phyloP scores from a whole-genome alignment of 2,797 vertebrate species.

The Betta splendens region DNA sequence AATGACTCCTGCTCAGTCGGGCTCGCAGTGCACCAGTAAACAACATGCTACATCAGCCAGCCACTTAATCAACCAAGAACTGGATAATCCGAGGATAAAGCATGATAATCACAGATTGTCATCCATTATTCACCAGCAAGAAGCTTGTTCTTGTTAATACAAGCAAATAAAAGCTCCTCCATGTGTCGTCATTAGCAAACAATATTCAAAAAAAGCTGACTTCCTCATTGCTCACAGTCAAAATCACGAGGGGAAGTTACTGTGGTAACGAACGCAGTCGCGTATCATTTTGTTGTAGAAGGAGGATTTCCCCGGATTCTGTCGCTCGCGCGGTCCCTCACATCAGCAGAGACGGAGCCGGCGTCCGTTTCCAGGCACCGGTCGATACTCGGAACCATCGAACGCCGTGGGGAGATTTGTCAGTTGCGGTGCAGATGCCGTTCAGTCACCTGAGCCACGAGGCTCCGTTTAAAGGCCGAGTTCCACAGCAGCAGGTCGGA shows the following conservation, averaged over 20 bases:
- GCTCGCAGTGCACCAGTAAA: constrained; percentile 4
- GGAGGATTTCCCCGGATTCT: too few relatives aligned
- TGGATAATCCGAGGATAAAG: not conserved
- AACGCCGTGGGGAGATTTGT: constrained; percentile 11
- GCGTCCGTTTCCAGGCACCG: constrained; percentile 9
- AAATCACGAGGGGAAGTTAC: not conserved
- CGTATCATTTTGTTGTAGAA: too few relatives aligned
- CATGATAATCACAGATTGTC: not conserved
- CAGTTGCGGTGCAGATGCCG: not conserved
- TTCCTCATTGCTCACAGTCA: not conserved
- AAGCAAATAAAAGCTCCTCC: not conserved
- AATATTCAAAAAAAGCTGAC: too few relatives aligned
- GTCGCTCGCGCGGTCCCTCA: not conserved
- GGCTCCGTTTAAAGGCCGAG: not conserved
- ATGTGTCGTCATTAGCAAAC: not conserved
- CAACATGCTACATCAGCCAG: constrained; percentile 11
- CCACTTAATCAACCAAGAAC: constrained; percentile 1
- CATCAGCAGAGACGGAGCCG: not conserved
- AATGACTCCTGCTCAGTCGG: constrained; percentile 18
- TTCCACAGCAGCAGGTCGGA: not conserved
- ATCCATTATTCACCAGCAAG: not conserved
- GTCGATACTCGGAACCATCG: constrained; percentile 10
- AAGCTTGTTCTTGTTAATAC: not conserved
- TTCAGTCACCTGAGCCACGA: constrained; percentile 3
- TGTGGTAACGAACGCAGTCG: too few relatives aligned